Conservation (phyloP, 2,888 invertebrate genomes). For the Amphimallon solstitiale region DNA sequence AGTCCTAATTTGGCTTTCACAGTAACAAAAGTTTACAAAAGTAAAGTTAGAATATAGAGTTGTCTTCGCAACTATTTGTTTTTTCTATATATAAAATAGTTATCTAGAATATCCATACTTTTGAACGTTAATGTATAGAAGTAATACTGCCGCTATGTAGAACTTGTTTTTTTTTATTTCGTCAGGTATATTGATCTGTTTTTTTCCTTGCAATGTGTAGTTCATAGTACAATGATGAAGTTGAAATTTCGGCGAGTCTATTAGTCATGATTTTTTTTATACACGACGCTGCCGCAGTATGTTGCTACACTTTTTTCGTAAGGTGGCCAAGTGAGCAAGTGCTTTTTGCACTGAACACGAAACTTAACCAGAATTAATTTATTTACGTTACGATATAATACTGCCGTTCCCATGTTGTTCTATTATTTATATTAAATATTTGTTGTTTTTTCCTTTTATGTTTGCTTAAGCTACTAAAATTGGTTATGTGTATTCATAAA, state of each 20-base stretch:
- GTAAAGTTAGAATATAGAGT: too few species aligned
- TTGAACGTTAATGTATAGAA: too few species aligned
- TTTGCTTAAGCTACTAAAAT: too few species aligned
- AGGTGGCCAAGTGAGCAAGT: conserved; percentile 9
- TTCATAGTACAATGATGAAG: conserved; percentile 7
- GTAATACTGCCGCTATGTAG: not conserved
- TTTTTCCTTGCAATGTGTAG: not conserved
- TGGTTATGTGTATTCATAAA: too few species aligned
- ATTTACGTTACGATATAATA: not conserved
- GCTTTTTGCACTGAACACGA: conserved; percentile 8
- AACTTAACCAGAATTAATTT: conserved; percentile 3
- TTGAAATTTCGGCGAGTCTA: conserved; percentile 10
- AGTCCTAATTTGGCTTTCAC: too few species aligned
- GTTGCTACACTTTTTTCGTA: conserved; percentile 16
- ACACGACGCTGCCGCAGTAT: not conserved
- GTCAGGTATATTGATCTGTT: conserved; percentile 5
- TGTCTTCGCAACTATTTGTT: too few species aligned
- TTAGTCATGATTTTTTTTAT: conserved; percentile 19
- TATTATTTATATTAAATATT: too few species aligned
- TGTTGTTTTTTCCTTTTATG: too few species aligned
- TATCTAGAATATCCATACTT: too few species aligned
- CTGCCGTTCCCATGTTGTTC: not conserved
- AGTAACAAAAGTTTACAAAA: too few species aligned
- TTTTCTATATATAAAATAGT: too few species aligned
- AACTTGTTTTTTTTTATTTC: conserved; percentile 2